Conservation (phyloP, 64 coral and sea anemone genomes). For the Stichodactyla helianthus region DNA sequence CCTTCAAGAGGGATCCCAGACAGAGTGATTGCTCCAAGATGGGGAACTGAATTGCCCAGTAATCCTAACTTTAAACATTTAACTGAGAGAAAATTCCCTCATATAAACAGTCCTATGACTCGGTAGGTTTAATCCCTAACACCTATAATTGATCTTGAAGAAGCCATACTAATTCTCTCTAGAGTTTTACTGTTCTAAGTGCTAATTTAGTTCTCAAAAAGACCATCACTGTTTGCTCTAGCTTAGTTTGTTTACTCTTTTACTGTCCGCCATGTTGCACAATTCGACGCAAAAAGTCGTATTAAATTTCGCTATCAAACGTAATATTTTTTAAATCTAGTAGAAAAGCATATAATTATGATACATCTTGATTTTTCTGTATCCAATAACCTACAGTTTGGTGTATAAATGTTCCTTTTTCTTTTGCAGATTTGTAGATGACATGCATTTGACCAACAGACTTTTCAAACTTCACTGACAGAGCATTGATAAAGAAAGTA, state of each 20-base stretch:
- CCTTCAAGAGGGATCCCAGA: conserved; percentile 72
- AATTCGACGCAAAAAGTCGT: not conserved
- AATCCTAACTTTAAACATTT: conserved; percentile 15
- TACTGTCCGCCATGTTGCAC: not conserved
- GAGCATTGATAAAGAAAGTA: not conserved
- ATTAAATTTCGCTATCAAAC: not conserved
- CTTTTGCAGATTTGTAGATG: conserved; percentile 86
- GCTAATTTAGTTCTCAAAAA: not conserved
- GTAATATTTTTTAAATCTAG: not conserved
- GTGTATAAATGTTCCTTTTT: not conserved
- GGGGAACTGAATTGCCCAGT: conserved; percentile 63
- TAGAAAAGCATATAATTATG: not conserved
- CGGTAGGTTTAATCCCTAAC: conserved; percentile 38
- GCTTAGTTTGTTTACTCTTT: not conserved
- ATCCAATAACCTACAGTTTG: not conserved
- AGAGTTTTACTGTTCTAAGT: not conserved
- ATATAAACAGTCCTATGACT: conserved; percentile 98
- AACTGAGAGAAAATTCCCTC: conserved; percentile 73
- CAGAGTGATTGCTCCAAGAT: conserved; percentile 57
- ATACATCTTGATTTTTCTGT: not conserved
- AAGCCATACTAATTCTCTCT: not conserved
- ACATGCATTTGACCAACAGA: conserved; percentile 96
- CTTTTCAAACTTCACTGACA: conserved; percentile 89
- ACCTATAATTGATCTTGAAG: not conserved
- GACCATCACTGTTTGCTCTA: not conserved